Percentiles rank a stretch among this genome's conserved stretches.
Conservation (phyloP, 2,113 vertebrate genomes). For the Pica pica region DNA sequence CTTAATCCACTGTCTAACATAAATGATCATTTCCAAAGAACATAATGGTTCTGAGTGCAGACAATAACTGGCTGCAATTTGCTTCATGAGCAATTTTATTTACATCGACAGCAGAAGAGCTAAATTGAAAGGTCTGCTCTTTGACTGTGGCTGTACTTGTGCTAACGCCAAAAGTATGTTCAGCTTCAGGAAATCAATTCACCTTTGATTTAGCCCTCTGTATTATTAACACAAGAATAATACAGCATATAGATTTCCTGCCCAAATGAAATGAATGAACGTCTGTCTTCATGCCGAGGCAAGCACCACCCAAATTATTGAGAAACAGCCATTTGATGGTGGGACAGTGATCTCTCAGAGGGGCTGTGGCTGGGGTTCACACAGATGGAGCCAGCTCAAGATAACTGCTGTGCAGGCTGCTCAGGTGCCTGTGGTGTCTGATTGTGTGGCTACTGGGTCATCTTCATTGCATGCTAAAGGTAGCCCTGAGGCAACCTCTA, state of each 20-base stretch:
- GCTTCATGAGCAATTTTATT: conserved; percentile 69
- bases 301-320: conserved; percentile 43
- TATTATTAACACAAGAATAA: conserved; percentile 69
- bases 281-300: background rate
- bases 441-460: background rate
- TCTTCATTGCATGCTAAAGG: background rate
- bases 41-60: conserved; percentile 49
- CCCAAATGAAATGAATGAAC: conserved; percentile 25
- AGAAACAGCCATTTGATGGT: background rate
- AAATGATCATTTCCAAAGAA: conserved; percentile 57
- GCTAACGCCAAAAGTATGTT: conserved; percentile 50
- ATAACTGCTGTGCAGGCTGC: background rate
- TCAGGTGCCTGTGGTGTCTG: background rate
- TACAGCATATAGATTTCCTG: conserved; percentile 60
- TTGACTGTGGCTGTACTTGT: conserved; percentile 27
- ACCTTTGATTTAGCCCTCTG: conserved; percentile 61
- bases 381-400: background rate
- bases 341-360: background rate
- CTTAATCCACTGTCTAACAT: conserved; percentile 42
- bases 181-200: conserved; percentile 67
- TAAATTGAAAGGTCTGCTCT: conserved; percentile 64
- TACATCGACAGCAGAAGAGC: conserved; percentile 51
- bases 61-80: conserved; percentile 62
- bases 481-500: background rate
- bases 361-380: background rate